These are phyloP conservation scores for Pyrrhia umbra DNA, from an alignment of 2,888 invertebrate genomes.

Conservation along the genomic window DNA sequence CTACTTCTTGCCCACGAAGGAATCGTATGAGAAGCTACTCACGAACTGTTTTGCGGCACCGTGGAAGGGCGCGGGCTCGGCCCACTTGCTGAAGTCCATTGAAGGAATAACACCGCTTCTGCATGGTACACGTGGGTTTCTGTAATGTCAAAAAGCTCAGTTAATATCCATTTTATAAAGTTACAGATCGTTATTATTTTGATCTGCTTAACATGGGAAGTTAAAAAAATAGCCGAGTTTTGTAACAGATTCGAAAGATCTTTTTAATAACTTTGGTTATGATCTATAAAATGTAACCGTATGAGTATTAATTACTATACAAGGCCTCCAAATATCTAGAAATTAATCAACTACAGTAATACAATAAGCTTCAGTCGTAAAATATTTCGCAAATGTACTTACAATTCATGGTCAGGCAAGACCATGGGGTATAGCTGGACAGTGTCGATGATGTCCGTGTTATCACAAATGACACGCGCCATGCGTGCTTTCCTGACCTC, in stretches of 20 bases:
- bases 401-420: conserved; percentile 97
- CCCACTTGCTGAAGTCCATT: conserved; percentile 97
- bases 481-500: conserved; percentile 95
- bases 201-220: too few relatives aligned
- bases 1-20: conserved; percentile 86
- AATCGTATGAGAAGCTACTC: conserved; percentile 91
- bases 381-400: conserved; percentile 86
- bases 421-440: conserved; percentile 98
- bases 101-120: conserved; percentile 96
- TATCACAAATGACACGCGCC: conserved; percentile 96
- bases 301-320: too few relatives aligned
- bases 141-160: conserved; percentile 75
- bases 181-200: too few relatives aligned
- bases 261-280: too few relatives aligned
- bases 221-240: too few relatives aligned
- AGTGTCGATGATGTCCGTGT: conserved; percentile 97
- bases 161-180: not conserved
- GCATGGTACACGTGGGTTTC: conserved; percentile 98
- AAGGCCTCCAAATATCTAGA: too few relatives aligned
- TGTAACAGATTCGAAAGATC: too few relatives aligned
- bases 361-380: too few relatives aligned
- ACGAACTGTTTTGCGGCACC: conserved; percentile 91
- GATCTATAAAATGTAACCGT: too few relatives aligned
- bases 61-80: conserved; percentile 91
- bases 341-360: too few relatives aligned